These are phyloP conservation scores for Lepus timidus DNA, from an alignment of 2,113 vertebrate genomes.

Conservation along the genomic window DNA sequence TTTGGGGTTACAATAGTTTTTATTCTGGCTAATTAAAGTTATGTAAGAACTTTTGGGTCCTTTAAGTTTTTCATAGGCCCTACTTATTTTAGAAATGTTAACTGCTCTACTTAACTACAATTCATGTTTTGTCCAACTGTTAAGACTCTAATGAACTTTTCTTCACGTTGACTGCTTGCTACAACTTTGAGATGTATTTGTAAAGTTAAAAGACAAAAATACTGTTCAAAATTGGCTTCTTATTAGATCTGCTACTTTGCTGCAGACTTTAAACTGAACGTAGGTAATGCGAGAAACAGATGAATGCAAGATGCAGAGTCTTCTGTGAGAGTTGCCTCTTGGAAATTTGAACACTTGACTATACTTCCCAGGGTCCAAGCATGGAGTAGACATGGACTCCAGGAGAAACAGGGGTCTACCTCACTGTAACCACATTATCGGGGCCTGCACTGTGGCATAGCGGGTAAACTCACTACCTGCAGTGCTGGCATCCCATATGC, in stretches of 20 bases:
- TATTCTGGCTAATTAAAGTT: conserved; percentile 11
- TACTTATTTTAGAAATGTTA: conserved; percentile 64
- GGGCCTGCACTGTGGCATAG: too few species aligned
- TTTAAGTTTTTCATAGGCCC: neutral
- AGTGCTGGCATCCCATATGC: too few species aligned
- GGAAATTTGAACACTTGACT: conserved; percentile 9
- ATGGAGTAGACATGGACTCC: too few species aligned
- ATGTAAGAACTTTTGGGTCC: conserved; percentile 2
- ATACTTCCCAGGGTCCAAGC: conserved; percentile 3
- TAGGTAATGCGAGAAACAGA: conserved; percentile 34
- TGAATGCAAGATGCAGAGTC: conserved; percentile 3
- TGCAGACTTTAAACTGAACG: conserved; percentile 60
- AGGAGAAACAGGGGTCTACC: neutral
- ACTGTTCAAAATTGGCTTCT: conserved; percentile 57
- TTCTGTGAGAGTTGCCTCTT: neutral
- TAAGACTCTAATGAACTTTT: conserved; percentile 65
- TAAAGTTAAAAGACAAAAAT: conserved; percentile 62
- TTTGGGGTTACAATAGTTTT: neutral
- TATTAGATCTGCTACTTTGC: conserved; percentile 48
- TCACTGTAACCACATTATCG: conserved; percentile 6
- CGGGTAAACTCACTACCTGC: too few species aligned
- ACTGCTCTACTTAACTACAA: neutral
- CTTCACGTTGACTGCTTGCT: conserved; percentile 65
- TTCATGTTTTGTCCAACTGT: conserved; percentile 61
- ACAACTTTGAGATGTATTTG: conserved; percentile 68